Evolutionary conservation across 1,140 invertebrate genomes (phyloP).

Genomic region (Zaprionus lachaisei): DNA sequence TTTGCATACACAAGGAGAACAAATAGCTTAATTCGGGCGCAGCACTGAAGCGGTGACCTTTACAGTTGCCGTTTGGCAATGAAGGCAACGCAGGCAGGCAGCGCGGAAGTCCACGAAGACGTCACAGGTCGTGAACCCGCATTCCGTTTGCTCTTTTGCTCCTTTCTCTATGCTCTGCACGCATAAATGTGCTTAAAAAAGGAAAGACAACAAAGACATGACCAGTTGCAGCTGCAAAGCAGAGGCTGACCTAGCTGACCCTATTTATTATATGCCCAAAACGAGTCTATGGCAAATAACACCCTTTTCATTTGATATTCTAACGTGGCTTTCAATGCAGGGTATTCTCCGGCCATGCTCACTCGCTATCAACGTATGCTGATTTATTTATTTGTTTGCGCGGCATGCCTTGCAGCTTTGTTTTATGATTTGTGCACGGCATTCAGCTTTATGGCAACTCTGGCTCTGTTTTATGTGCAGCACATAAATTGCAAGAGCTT

Average conservation of each 20-base stretch:
- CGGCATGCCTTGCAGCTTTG: conserved; percentile 10
- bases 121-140: conserved; percentile 65
- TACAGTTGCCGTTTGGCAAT: conserved; percentile 16
- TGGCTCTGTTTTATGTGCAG: conserved; percentile 49
- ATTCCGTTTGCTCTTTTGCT: background rate
- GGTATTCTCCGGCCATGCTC: background rate
- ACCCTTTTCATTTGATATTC: background rate
- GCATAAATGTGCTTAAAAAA: background rate
- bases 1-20: conserved; percentile 54
- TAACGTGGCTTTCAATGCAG: background rate
- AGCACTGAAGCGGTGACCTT: conserved; percentile 59
- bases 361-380: background rate
- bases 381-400: conserved; percentile 13
- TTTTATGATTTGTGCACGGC: conserved; percentile 44
- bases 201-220: background rate
- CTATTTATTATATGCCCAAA: background rate
- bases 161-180: conserved; percentile 6
- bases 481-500: conserved; percentile 29
- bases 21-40: conserved; percentile 64
- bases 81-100: background rate
- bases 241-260: background rate
- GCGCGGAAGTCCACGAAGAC: conserved; percentile 66
- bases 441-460: conserved; percentile 34
- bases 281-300: background rate
- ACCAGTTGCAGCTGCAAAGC: background rate